Evolutionary conservation across 2,888 invertebrate species (phyloP).

Genomic region (Nemapogon koenigi): DNA sequence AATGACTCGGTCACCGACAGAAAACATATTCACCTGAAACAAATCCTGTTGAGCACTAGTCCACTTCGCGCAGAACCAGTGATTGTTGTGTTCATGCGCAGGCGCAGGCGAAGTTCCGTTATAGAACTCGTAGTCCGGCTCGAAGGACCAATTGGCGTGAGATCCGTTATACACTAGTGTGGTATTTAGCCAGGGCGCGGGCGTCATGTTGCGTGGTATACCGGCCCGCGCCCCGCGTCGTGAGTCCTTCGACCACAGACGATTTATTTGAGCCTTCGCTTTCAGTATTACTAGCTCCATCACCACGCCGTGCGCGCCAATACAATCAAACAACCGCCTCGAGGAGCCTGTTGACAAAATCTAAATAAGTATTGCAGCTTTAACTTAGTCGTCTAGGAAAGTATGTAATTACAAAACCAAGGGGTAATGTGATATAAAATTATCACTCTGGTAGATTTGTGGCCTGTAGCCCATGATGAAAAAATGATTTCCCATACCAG

Average conservation of each 20-base stretch:
- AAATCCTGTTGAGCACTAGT: constrained; percentile 81
- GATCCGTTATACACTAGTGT: constrained; percentile 61
- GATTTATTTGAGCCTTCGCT: constrained; percentile 67
- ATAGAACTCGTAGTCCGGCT: constrained; percentile 56
- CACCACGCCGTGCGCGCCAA: constrained; percentile 43
- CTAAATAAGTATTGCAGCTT: too few relatives aligned
- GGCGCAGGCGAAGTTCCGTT: constrained; percentile 43
- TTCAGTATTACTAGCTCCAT: constrained; percentile 69
- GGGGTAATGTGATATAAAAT: too few relatives aligned
- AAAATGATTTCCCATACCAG: too few relatives aligned
- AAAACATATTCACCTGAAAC: constrained; percentile 66
- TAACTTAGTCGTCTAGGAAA: too few relatives aligned
- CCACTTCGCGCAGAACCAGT: constrained; percentile 77
- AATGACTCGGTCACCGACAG: too few relatives aligned
- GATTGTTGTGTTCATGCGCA: constrained; percentile 48
- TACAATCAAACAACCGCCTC: constrained; percentile 1
- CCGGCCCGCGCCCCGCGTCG: constrained; percentile 29
- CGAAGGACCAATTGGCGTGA: constrained; percentile 58
- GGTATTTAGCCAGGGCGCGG: constrained; percentile 55
- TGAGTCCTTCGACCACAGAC: constrained; percentile 54
- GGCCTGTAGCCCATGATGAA: too few relatives aligned
- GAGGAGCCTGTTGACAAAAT: not conserved
- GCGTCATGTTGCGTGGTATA: constrained; percentile 45
- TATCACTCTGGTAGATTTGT: too few relatives aligned
- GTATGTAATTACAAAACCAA: too few relatives aligned